These are phyloP conservation scores for Corella eumyota DNA, from an alignment of 23 tunicate genomes.

Conservation along the genomic window DNA sequence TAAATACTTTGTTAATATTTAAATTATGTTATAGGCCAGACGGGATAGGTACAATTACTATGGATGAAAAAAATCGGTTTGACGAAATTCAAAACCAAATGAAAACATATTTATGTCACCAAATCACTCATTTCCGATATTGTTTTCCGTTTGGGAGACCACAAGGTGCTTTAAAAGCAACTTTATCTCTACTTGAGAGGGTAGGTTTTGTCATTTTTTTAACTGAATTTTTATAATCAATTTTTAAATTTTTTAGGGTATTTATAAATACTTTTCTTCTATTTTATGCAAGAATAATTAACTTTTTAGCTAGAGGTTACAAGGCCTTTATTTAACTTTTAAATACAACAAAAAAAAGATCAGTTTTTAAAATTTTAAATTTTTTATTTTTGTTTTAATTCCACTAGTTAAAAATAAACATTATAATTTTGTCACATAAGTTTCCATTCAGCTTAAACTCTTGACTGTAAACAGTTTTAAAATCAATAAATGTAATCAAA, in stretches of 20 bases:
- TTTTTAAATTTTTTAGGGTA: not conserved
- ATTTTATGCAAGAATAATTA: too few species aligned
- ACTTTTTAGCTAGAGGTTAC: too few species aligned
- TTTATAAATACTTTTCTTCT: not conserved
- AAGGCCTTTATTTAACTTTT: too few species aligned
- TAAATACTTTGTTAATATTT: too few species aligned
- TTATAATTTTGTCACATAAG: too few species aligned
- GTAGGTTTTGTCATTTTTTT: slow-evolving; percentile 21
- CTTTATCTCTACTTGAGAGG: slow-evolving; percentile 73
- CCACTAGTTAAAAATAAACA: too few species aligned
- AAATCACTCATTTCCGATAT: slow-evolving; percentile 91
- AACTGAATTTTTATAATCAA: not conserved
- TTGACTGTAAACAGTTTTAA: too few species aligned
- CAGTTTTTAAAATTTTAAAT: too few species aligned
- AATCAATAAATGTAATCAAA: too few species aligned
- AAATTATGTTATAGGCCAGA: slow-evolving; percentile 94
- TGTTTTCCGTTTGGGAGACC: slow-evolving; percentile 99
- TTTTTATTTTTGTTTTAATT: too few species aligned
- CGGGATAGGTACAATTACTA: slow-evolving; percentile 84
- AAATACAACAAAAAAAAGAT: too few species aligned
- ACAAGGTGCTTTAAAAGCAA: slow-evolving; percentile 93
- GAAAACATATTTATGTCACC: slow-evolving; percentile 47
- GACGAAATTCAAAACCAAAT: slow-evolving; percentile 56
- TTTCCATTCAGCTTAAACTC: too few species aligned
- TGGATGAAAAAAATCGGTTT: slow-evolving; percentile 79